A percentile compares a stretch with the other conserved stretches of the same genome.
phyloP scores from a whole-genome alignment of 2,113 vertebrate species.

The Poecile atricapillus region DNA sequence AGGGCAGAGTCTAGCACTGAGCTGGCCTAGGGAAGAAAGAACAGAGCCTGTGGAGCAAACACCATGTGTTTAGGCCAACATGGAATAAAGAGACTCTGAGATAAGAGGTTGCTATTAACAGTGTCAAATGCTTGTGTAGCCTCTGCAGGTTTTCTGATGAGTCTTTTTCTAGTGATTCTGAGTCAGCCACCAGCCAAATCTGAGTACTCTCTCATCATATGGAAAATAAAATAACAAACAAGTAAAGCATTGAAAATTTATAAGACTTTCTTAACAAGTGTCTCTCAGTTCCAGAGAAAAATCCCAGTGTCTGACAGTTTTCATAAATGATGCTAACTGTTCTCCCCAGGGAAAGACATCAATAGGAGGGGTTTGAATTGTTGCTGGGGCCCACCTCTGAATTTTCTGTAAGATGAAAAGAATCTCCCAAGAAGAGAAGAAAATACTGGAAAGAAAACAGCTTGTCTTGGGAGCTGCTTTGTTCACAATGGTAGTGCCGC shows the following conservation, averaged over 20 bases:
- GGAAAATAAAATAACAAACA: constrained; percentile 19
- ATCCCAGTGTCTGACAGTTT: neutral
- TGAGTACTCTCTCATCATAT: neutral
- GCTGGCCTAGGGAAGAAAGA: neutral
- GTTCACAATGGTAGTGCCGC: neutral
- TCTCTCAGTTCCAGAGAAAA: neutral
- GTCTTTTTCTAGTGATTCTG: neutral
- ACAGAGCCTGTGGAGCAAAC: constrained; percentile 1
- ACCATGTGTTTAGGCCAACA: neutral
- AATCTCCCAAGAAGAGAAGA: neutral
- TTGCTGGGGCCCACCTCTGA: neutral
- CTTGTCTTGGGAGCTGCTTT: neutral
- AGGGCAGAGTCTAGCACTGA: neutral
- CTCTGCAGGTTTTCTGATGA: neutral
- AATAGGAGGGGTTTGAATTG: neutral
- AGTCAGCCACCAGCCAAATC: constrained; percentile 30
- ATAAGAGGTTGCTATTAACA: constrained; percentile 28
- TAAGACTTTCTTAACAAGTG: neutral
- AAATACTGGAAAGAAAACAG: neutral
- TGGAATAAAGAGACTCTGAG: constrained; percentile 30
- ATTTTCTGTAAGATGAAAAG: neutral
- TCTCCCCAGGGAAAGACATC: neutral
- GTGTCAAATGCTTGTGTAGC: neutral
- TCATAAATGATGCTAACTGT: neutral
- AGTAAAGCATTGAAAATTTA: neutral